Evolutionary conservation across 1,140 invertebrate genomes (phyloP), one percentile per base, ranked within the genome.

Genomic region (Drosophila paulistorum): DNA sequence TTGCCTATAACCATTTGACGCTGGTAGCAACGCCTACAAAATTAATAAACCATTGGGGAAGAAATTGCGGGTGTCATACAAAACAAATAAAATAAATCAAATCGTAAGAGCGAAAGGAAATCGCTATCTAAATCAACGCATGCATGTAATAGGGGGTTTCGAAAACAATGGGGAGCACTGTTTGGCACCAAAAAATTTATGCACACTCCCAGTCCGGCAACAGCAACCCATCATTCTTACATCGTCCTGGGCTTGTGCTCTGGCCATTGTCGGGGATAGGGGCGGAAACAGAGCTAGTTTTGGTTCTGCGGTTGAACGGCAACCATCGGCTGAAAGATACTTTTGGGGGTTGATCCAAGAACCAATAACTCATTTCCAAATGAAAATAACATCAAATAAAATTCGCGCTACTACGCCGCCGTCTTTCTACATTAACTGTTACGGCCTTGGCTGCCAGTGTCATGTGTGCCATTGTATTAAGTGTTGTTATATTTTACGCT

Each of bases 61-160:
- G 73, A 78, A 90, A 77, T 90, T 90, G 87, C 89, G 83, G 77
- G 89, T 90, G 89, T 84, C 84, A 90, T 78, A 89, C 74, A 91
- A 89, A 89, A 74, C 89, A 91, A 91, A 91, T 91, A 91, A 91
- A 91, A 91, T 91, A 91, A 91, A 91, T 91, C 89, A 91, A 91
- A 91, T 91, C 79, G 77, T 48, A 42, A 61, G 65, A 80, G 65
- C 72, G 74, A 79, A 73, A 89, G 80, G 80, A 87, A 87, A 89
- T 83, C 84, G 76, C 83, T 83, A 71, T 89, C 73, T 65, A 73
- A 81, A 84, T 71, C 62, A 81, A 80, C 67, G 81, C 63, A 69
- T 76, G 71, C 68, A 79, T 85, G 79, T 81, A 67, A 77, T 60
- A 51, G 68, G 48, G 39, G 17, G 42, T 11, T 41, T 41, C 14